A percentile compares a stretch with the other conserved stretches of the same genome.
phyloP scores from a whole-genome alignment of 2,797 vertebrate species.

The Ctenochaetus hawaiiensis region DNA sequence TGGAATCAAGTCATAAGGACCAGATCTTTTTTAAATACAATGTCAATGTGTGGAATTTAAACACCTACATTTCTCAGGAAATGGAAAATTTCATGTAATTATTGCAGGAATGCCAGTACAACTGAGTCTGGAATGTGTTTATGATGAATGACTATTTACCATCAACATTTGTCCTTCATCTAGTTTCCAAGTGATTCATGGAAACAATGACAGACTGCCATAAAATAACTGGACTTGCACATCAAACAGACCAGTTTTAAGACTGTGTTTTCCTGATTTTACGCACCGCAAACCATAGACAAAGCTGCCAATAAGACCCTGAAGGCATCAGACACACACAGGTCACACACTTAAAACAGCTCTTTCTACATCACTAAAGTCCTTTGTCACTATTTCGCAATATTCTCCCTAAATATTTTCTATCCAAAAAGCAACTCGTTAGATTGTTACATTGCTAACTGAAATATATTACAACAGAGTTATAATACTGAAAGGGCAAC shows the following conservation, averaged over 20 bases:
- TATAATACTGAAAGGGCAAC: background rate
- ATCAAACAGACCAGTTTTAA: too few relatives aligned
- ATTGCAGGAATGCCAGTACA: background rate
- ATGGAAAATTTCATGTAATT: background rate
- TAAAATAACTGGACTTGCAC: background rate
- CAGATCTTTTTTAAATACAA: background rate
- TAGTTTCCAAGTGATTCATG: background rate
- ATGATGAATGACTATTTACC: background rate
- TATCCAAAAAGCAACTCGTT: constrained; percentile 4
- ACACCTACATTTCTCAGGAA: background rate
- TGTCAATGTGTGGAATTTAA: background rate
- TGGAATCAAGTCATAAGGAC: background rate
- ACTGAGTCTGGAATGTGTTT: background rate
- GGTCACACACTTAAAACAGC: background rate
- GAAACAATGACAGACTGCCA: background rate
- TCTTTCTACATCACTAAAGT: constrained; percentile 1
- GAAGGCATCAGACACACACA: background rate
- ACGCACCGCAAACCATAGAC: background rate
- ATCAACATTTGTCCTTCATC: constrained; percentile 6
- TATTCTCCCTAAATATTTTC: background rate
- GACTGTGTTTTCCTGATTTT: background rate
- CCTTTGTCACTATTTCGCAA: background rate
- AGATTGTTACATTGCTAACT: background rate
- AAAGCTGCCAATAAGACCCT: background rate
- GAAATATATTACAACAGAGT: background rate